Conservation (phyloP, 2,888 invertebrate species). For the Eupithecia tripunctaria region DNA sequence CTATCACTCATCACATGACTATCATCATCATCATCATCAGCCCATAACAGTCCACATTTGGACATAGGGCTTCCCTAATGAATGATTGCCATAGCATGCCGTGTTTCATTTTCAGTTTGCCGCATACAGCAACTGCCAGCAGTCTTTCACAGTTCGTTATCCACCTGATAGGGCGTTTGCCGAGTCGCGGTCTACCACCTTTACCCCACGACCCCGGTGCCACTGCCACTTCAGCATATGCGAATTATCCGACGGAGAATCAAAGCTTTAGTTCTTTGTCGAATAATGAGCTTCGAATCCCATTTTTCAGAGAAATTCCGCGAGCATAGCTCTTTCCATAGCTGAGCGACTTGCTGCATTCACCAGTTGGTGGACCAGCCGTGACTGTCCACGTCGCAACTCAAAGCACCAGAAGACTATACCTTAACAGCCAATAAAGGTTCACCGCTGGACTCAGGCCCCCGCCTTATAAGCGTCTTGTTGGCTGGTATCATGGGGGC, state of each 20-base stretch:
- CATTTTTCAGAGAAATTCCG: not conserved
- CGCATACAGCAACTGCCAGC: no score
- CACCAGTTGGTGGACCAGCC: not conserved
- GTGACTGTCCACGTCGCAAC: not conserved
- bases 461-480: no score
- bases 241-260: no score
- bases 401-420: not conserved
- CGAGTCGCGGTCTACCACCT: not conserved
- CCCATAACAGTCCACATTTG: not conserved
- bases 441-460: no score
- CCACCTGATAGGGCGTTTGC: not conserved
- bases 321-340: no score
- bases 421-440: no score
- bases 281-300: not conserved
- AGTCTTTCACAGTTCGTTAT: no score
- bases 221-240: not conserved
- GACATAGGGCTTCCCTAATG: not conserved
- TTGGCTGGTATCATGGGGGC: no score
- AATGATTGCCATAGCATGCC: not conserved
- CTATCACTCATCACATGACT: no score
- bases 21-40: not conserved
- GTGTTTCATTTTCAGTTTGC: no score
- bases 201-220: no score
- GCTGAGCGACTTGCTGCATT: not conserved
- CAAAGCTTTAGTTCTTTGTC: not conserved